These are phyloP conservation scores for Parapristionchus giblindavisi DNA, from an alignment of 2,888 invertebrate species.

Conservation along the genomic window DNA sequence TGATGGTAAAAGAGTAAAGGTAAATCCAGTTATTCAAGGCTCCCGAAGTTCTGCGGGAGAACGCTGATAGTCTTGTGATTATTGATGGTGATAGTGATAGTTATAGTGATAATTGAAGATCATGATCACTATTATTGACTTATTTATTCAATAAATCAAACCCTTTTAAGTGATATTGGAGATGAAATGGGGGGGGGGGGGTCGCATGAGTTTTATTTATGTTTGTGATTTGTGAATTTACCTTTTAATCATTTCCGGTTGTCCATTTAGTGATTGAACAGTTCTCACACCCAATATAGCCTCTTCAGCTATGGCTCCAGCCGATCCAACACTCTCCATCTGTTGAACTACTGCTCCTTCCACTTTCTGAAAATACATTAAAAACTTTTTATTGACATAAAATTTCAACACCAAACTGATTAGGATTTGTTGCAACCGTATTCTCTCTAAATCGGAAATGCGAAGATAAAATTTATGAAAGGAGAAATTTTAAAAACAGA, in stretches of 20 bases:
- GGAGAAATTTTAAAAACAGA: neutral
- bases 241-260: slow-evolving; percentile 56
- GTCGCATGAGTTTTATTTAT: neutral
- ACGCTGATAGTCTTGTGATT: neutral
- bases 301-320: slow-evolving; percentile 61
- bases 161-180: no score
- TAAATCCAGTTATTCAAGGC: no score
- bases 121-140: no score
- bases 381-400: neutral
- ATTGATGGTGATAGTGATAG: neutral
- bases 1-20: neutral
- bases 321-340: slow-evolving; percentile 50
- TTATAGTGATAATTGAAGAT: neutral
- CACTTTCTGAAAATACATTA: slow-evolving; percentile 24
- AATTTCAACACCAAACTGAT: neutral
- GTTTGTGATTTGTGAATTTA: slow-evolving; percentile 20
- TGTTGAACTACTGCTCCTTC: slow-evolving; percentile 43
- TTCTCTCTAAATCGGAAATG: neutral
- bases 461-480: neutral
- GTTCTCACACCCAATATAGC: slow-evolving; percentile 59
- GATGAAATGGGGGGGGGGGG: no score
- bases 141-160: no score
- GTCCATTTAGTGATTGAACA: slow-evolving; percentile 62
- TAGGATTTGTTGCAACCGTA: no score
- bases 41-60: neutral